Evolutionary conservation across 2,888 invertebrate species (phyloP).

Genomic region (Macroteleia sp.): DNA sequence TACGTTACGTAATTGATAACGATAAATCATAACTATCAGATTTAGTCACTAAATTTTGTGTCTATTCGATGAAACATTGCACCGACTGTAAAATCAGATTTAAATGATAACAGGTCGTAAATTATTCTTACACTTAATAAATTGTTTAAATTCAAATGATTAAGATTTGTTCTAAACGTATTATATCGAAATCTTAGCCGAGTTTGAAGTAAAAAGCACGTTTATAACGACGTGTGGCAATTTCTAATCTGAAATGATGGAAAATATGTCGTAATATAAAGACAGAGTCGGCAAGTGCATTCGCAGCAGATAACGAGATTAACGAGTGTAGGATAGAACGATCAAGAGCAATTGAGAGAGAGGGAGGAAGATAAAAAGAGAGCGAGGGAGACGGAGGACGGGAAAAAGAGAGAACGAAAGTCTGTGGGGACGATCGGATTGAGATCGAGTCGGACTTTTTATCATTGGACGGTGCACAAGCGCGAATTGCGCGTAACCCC

Average conservation of each 20-base stretch:
- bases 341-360: slow-evolving; percentile 50
- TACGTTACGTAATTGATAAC: no score
- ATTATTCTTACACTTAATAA: no score
- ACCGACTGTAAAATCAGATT: no score
- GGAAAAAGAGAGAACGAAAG: no score
- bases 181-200: no score
- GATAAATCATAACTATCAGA: no score
- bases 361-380: slow-evolving; percentile 13
- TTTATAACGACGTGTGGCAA: slow-evolving; percentile 15
- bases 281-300: slow-evolving; percentile 61
- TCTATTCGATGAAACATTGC: no score
- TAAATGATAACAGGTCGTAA: no score
- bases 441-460: slow-evolving; percentile 81
- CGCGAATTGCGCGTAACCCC: slow-evolving; percentile 84
- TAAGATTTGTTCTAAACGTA: no score
- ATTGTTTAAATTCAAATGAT: no score
- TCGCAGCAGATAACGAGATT: slow-evolving; percentile 63
- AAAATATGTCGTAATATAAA: slow-evolving; percentile 64
- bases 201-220: no score
- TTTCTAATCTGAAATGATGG: slow-evolving; percentile 47
- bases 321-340: slow-evolving; percentile 62
- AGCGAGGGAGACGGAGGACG: slow-evolving; percentile 22
- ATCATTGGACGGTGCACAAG: slow-evolving; percentile 78
- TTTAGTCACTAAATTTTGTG: no score
- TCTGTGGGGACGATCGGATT: slow-evolving; percentile 72